Evolutionary conservation across 2,888 invertebrate species (phyloP), one percentile per base, ranked within the genome.

Genomic region (Lasioglossum calceatum): DNA sequence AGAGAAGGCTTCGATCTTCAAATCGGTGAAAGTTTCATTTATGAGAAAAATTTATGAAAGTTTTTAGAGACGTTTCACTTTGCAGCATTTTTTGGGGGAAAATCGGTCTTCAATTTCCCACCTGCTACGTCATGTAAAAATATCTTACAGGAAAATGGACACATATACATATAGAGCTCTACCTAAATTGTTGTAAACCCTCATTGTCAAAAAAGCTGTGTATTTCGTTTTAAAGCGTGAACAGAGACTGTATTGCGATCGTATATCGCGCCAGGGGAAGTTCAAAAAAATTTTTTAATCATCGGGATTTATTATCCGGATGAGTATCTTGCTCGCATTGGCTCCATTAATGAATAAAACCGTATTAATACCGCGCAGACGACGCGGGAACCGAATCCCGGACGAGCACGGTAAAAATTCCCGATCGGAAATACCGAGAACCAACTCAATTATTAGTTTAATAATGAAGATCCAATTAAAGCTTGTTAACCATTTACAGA

Each of bases 371-470:
- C 61, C 16, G 19, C 32, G 67, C 36, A 32, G 8, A 32, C 19
- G 8, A 8, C 3, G 32, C 10, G 67, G 19, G 8, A 36, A 67
- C 19, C 36, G 1, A 39, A 67, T 36, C 8, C 10, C 19, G 19
- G 36, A 36, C 3, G 67, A 36, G 67, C 16, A 32, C 8, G 36
- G 16, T 32, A 19, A 19, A 64, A 32, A 64, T 58, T n/a, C 8
- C n/a, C 12, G 19, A 32, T 64, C 64, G 8, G 64, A 32, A 64
- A 64, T 1, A 64, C 7, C 32, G 32, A 32, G 32, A 32, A 19
- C 32, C 64, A 32, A 32, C 64, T 64, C 64, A 64, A 70, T 70
- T 10, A 70, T 36, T 70, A 70, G 36, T 70, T 39, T 23, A 70
- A 70, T 12, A 23, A 39, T 70, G 36, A 70, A 39, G 23, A 23